Conservation (phyloP, 2,888 invertebrate genomes). For the Nomada fabriciana region DNA sequence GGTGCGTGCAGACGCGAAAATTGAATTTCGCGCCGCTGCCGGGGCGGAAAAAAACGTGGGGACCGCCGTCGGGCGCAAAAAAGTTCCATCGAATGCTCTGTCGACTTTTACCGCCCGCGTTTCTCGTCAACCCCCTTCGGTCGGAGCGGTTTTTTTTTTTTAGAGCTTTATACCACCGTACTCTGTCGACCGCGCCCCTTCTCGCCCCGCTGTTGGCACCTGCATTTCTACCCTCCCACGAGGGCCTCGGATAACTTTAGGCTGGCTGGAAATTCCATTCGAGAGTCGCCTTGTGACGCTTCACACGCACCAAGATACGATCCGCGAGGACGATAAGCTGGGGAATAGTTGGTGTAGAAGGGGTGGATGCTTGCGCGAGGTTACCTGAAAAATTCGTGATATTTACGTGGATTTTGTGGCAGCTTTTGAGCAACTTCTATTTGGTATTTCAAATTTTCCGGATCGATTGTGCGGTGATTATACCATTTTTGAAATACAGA, state of each 20-base stretch:
- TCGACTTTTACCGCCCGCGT: constrained; percentile 36
- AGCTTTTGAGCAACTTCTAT: not conserved
- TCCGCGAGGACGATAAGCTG: constrained; percentile 30
- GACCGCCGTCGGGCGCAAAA: constrained; percentile 34
- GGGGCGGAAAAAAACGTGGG: constrained; percentile 34
- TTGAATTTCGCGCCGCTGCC: constrained; percentile 61
- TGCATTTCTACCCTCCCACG: constrained; percentile 11
- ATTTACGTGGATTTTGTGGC: not conserved
- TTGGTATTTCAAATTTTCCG: not conserved
- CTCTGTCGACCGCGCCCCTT: constrained; percentile 9
- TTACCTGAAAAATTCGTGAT: not conserved
- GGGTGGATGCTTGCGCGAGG: not conserved
- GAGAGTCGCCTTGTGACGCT: constrained; percentile 23
- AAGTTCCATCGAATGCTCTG: constrained; percentile 48
- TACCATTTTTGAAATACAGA: too few relatives aligned
- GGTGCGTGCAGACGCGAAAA: constrained; percentile 59
- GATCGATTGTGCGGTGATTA: too few relatives aligned
- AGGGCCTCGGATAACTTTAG: constrained; percentile 61
- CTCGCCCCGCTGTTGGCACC: not conserved
- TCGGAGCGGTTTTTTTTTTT: not conserved
- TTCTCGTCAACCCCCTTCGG: constrained; percentile 6
- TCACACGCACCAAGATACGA: constrained; percentile 45
- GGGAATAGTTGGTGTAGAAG: constrained; percentile 3
- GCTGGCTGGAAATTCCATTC: constrained; percentile 62
- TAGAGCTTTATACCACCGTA: constrained; percentile 5